Conservation (phyloP, 2,888 invertebrate species). For the Dermolepida albohirtum region DNA sequence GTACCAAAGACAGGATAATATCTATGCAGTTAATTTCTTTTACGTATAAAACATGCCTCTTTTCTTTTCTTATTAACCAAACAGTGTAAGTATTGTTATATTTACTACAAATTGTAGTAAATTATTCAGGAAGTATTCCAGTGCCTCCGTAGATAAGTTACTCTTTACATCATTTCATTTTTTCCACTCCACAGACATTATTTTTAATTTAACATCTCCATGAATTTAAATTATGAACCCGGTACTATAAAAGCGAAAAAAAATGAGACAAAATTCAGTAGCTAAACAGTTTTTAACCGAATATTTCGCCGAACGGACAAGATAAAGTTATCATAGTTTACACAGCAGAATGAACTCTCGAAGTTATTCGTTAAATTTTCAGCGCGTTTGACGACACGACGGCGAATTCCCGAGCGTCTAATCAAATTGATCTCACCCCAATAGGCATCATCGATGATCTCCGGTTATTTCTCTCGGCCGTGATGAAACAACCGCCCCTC, state of each 20-base stretch:
- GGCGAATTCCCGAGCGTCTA: slow-evolving; percentile 32
- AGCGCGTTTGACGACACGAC: slow-evolving; percentile 25
- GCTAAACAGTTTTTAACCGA: slow-evolving; percentile 2
- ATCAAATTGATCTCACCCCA: slow-evolving; percentile 35
- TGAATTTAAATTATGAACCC: neutral
- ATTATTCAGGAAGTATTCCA: no score
- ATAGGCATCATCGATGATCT: slow-evolving; percentile 18
- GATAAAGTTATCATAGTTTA: slow-evolving; percentile 32
- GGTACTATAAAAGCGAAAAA: neutral
- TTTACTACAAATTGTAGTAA: no score
- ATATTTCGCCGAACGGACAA: slow-evolving; percentile 7
- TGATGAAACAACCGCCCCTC: neutral
- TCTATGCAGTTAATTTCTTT: no score
- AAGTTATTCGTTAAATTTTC: slow-evolving; percentile 33
- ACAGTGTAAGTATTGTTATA: no score
- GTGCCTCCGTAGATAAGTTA: no score
- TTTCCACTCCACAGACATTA: no score
- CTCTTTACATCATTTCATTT: no score
- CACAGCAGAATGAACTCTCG: slow-evolving; percentile 18
- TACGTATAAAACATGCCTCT: no score
- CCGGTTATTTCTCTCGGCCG: neutral
- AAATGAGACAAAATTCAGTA: slow-evolving; percentile 1
- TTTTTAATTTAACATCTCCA: no score
- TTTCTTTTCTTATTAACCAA: no score
- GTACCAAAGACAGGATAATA: no score